A percentile compares a stretch with the other conserved stretches of the same genome.
These are phyloP conservation scores for Prinia subflava DNA, from an alignment of 2,113 vertebrate species.

Conservation along the genomic window DNA sequence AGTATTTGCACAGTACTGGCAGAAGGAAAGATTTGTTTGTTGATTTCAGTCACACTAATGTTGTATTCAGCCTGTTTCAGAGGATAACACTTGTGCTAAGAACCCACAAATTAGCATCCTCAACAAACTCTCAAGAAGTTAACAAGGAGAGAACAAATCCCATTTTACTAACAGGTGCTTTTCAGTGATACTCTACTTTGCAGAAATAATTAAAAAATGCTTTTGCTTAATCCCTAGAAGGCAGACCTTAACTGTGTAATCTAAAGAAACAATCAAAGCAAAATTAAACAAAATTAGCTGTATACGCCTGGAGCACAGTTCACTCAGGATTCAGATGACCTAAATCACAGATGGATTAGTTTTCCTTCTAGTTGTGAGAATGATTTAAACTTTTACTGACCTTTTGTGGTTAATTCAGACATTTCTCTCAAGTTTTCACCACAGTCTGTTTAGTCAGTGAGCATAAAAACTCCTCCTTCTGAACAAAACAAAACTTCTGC, in stretches of 20 bases:
- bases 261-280: constrained; percentile 30
- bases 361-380: not conserved
- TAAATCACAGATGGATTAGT: constrained; percentile 7
- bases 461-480: not conserved
- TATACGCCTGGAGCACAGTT: not conserved
- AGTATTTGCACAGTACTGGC: not conserved
- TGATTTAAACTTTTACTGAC: constrained; percentile 37
- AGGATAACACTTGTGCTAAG: not conserved
- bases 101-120: not conserved
- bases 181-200: not conserved
- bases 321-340: not conserved
- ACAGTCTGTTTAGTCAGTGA: not conserved
- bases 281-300: constrained; percentile 42
- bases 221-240: constrained; percentile 9
- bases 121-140: not conserved
- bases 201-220: not conserved
- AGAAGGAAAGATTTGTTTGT: not conserved
- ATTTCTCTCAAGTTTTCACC: not conserved
- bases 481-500: not conserved
- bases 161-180: not conserved
- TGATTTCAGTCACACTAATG: not conserved
- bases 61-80: not conserved
- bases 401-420: not conserved
- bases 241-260: constrained; percentile 10
- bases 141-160: not conserved